Base-by-base conservation (phyloP, 2,797 vertebrate species). In the Enteromius fasciolatus region DNA sequence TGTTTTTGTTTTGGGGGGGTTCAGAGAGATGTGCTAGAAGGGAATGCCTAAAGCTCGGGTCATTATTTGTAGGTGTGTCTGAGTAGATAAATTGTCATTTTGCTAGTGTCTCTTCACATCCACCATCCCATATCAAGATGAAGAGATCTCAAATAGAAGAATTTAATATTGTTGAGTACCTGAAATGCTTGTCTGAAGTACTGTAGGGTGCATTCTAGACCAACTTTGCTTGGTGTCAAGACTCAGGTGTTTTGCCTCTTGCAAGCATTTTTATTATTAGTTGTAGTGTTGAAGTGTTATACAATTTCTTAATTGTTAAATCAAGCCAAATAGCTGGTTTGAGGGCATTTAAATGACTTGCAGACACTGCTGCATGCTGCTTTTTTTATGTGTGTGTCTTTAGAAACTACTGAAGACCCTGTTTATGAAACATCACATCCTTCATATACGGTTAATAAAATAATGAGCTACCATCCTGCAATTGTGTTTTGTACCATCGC, bases 211-310 rank as follows among this genome's bases (percentile, higher is more conserved):
- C 31, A 4, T 17, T 50, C 48, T 66, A 48, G 41, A 15, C 41
- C 44, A 78, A 23, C 14, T 50, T 64, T 5, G 18, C 3, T 78
- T 28, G 44, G 18, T 78, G 61, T 78, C 18, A 33, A 50, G 33
- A 54, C 69, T 81, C 59, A 74, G 69, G 44, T 73, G 28, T 50
- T 64, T 18, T 5, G 59, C 59, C 8, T 25, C 20, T 48, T 46
- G 18, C 3, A 72, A 63, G 20, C 44, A 52, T 81, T 74, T 10
- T 8, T 23, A 10, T 39, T 18, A 18, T 52, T 33, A 7, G 17
- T n/a, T 68, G 3, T 64, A 36, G 14, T 61, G 17, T n/a, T 68
- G 3, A 48, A 36, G 20, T 63, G 2, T 50, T 66, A 9, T 20
- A n/a, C 6, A 39, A 18, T 50, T n/a, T 20, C 44, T 48, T 33